Evolutionary conservation across 37 sponge, comb jelly and placozoan genomes (phyloP), one percentile per base, ranked within the genome.

Genomic region (Crambe crambe): DNA sequence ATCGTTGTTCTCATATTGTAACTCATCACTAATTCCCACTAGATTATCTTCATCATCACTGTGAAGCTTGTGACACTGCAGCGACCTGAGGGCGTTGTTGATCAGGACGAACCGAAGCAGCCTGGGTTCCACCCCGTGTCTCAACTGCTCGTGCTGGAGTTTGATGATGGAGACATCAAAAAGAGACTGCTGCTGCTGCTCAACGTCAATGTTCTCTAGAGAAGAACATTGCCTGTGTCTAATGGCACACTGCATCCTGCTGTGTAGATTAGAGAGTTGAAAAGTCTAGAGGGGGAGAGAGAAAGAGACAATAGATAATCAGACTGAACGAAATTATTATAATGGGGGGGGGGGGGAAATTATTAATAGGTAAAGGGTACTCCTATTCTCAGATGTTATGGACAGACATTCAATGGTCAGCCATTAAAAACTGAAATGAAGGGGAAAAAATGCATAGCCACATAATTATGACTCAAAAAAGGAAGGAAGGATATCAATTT

Each of bases 101-200:
- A 91, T 87, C 35, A 91, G 77, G 27, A 91, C 92, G 54, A 80
- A 91, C 1, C 82, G 79, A 1, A 87, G 75, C 8, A 91, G 92
- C 15, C 86, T 36, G 23, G 88, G 85, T 41, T 91, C 91, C 6
- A 85, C 54, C 12, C 84, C 87, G 27, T 80, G 80, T 0, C 80
- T 65, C 31, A 79, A 29, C 58, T 87, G 88, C 29, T 91, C 92
- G 64, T 91, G 83, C 30, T 87, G 92, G 15, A 91, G 80, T 56
- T 91, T 91, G 12, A 73, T 18, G n/a, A 91, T 58, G 37, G 92
- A 87, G 37, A 84, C 59, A 42, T 91, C 88, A 21, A 87, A 84
- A 12, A 91, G 84, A 2, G 70, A 43, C 54, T 83, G 64, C 37
- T 86, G 87, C 34, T 87, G 88, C 25, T 73, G 74, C 70, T 91